Conservation (phyloP, 1,140 invertebrate species). For the Aphelenchoides besseyi region DNA sequence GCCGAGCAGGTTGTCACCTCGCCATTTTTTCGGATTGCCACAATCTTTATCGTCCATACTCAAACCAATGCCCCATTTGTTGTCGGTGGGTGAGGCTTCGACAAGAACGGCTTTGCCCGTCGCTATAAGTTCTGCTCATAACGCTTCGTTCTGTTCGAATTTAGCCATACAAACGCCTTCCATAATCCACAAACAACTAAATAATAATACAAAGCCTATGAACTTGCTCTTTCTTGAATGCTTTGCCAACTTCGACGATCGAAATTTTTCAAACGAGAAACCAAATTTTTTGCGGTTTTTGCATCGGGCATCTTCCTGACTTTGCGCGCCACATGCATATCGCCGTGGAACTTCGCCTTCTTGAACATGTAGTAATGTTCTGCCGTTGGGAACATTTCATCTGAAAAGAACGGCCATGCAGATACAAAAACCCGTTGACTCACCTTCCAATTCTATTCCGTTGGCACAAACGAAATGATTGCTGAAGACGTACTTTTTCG, state of each 20-base stretch:
- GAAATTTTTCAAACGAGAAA: neutral
- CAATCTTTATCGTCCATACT: neutral
- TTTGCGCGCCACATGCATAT: slow-evolving; percentile 2
- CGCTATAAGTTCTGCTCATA: neutral
- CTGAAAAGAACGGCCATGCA: neutral
- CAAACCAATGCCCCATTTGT: slow-evolving; percentile 11
- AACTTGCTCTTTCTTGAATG: neutral
- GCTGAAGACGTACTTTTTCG: slow-evolving; percentile 22
- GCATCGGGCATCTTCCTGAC: neutral
- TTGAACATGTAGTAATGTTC: slow-evolving; percentile 22
- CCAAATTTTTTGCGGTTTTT: slow-evolving; percentile 1
- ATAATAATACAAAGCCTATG: neutral
- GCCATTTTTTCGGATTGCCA: neutral
- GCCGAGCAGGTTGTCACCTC: slow-evolving; percentile 16
- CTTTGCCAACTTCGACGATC: neutral
- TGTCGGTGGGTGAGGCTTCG: slow-evolving; percentile 13
- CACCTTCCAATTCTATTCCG: slow-evolving; percentile 9
- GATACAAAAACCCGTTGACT: neutral
- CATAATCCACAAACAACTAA: slow-evolving; percentile 1
- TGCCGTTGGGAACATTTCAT: slow-evolving; percentile 2
- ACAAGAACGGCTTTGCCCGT: slow-evolving; percentile 13
- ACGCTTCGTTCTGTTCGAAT: slow-evolving; percentile 1
- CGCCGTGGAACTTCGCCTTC: slow-evolving; percentile 14
- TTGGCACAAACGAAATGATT: slow-evolving; percentile 16
- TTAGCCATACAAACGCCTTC: slow-evolving; percentile 9